Conservation (phyloP, 1,140 invertebrate genomes). For the Pogonognathellus flavescens region DNA sequence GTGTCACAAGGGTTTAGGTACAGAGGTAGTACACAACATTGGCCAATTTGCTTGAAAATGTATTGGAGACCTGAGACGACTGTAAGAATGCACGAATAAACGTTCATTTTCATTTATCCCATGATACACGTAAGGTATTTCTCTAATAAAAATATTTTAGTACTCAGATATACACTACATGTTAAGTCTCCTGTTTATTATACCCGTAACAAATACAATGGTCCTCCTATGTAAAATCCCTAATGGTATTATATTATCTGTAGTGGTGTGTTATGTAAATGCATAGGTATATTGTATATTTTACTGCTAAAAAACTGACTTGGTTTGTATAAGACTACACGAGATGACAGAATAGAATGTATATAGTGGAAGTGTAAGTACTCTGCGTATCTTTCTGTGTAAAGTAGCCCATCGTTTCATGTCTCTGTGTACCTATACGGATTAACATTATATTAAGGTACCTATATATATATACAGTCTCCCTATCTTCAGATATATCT, state of each 20-base stretch:
- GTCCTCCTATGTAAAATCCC: not conserved
- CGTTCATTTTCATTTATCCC: conserved; percentile 27
- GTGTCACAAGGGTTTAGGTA: conserved; percentile 51
- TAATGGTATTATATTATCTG: not conserved
- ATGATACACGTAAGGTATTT: not conserved
- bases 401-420: not conserved
- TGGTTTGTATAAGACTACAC: not conserved
- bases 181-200: not conserved
- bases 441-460: not conserved
- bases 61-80: not conserved
- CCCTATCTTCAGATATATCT: not conserved
- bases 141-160: no score
- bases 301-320: not conserved
- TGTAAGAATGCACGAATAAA: not conserved
- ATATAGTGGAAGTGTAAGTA: no score
- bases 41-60: conserved; percentile 44
- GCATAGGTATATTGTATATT: no score
- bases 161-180: no score
- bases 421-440: not conserved
- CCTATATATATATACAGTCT: no score
- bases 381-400: not conserved
- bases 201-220: conserved; percentile 34
- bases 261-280: not conserved
- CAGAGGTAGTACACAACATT: conserved; percentile 27
- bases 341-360: no score